Base-by-base conservation (phyloP, 37 sponge, comb jelly and placozoan species). In the Diacarnus erythraeanus region DNA sequence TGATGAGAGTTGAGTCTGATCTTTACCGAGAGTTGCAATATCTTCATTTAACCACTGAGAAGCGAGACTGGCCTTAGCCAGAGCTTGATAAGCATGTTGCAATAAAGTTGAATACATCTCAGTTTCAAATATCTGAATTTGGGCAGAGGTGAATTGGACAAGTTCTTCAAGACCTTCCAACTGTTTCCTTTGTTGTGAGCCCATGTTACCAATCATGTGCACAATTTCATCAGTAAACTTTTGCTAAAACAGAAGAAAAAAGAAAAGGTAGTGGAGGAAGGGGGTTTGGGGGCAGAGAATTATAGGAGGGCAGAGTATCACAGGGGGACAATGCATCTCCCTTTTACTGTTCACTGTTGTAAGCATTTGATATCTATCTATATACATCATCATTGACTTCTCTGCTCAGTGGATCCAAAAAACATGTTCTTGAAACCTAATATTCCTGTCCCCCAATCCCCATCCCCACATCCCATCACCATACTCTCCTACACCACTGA, bases 141-240 rank as follows among this genome's bases (percentile, higher is more conserved):
- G 60, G 5, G 23, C 26, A 39, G 40, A 42, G 17, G 57, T 43
- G 44, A 84, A 84, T 21, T 57, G 38, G 30, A 69, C 59, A 41
- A 87, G 69, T 61, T 87, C 82, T 51, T 81, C 70, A 22, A 87
- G 27, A 6, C 88, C 78, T 3, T 64, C 69, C 15, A 75, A 37
- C 65, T 87, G 88, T 22, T 64, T 77, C 71, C 61, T 76, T 42
- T 75, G 82, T 37, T 87, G 88, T 26, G 43, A 40, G 25, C 59
- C 61, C 60, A 87, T 51, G 23, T 36, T 3, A 39, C 66, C 43
- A 22, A 87, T 76, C 38, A 58, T 44, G 27, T 82, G 72, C 3
- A 81, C 82, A 10, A 87, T 59, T 72, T 87, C 82, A 15, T 87
- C 81, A 23, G 82, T 22, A 44, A 72, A 82, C 82, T 87, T 87